phyloP scores from a whole-genome alignment of 2,113 vertebrate genomes.

The Mugil cephalus region DNA sequence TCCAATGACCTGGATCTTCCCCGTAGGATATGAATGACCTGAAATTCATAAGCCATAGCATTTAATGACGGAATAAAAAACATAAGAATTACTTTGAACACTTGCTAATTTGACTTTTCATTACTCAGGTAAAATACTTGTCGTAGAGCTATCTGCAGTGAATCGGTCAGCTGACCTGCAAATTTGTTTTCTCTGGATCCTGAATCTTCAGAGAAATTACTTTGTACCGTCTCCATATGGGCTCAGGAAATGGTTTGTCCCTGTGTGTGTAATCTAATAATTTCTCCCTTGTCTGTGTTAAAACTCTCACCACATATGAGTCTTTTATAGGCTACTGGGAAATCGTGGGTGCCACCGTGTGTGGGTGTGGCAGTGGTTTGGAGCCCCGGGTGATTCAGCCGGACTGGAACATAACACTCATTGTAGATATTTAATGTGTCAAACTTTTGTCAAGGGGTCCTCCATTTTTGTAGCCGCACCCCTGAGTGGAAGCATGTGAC shows the following conservation, averaged over 20 bases:
- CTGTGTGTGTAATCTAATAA: slow-evolving; percentile 6
- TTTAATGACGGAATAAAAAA: background rate
- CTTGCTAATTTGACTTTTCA: background rate
- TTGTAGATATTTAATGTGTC: slow-evolving; percentile 50
- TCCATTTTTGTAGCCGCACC: slow-evolving; percentile 41
- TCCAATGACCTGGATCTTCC: slow-evolving; percentile 87
- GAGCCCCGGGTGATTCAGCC: slow-evolving; percentile 26
- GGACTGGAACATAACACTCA: slow-evolving; percentile 43
- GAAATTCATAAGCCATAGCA: slow-evolving; percentile 19
- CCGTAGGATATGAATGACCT: slow-evolving; percentile 45
- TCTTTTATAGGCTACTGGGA: slow-evolving; percentile 51
- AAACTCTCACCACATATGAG: background rate
- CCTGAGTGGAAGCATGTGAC: slow-evolving; percentile 21
- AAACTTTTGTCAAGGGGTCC: slow-evolving; percentile 34
- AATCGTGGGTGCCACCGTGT: slow-evolving; percentile 8
- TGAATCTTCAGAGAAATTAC: slow-evolving; percentile 81
- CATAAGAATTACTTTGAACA: background rate
- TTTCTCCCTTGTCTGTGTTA: slow-evolving; percentile 3
- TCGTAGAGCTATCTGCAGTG: background rate
- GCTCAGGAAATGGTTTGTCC: slow-evolving; percentile 22
- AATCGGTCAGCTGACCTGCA: slow-evolving; percentile 75
- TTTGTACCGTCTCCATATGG: slow-evolving; percentile 84
- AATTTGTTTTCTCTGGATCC: slow-evolving; percentile 81
- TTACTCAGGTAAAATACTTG: background rate
- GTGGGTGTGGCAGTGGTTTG: slow-evolving; percentile 20